Conservation (phyloP, 1,140 invertebrate genomes). For the Batillaria attramentaria region DNA sequence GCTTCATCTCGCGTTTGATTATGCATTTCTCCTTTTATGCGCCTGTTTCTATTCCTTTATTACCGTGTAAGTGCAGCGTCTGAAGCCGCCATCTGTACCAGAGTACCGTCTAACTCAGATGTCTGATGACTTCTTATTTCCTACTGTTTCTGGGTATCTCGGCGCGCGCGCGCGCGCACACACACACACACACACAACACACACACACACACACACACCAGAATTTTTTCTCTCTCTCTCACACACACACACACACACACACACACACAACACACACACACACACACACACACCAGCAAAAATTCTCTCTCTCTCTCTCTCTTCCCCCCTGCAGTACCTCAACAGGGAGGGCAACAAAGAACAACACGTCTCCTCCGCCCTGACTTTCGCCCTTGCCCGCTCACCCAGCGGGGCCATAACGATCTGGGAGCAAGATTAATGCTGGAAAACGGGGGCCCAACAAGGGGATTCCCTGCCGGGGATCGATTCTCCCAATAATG, state of each 20-base stretch:
- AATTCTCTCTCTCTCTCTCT: background rate
- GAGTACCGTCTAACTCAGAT: no score
- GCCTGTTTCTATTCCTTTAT: no score
- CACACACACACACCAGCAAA: no score
- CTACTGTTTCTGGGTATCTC: no score
- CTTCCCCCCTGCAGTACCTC: background rate
- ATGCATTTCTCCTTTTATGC: no score
- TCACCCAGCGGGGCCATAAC: background rate
- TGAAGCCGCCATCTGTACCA: no score
- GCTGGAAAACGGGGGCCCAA: background rate
- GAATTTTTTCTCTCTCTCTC: background rate
- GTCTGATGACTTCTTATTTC: no score
- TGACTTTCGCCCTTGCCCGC: background rate
- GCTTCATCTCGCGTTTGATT: constrained; percentile 3
- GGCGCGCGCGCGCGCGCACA: background rate
- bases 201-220: no score
- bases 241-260: background rate
- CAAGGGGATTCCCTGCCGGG: background rate
- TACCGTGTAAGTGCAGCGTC: no score
- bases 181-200: no score
- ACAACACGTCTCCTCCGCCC: background rate
- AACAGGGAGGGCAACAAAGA: background rate
- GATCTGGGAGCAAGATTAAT: constrained; percentile 3
- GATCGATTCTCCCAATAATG: constrained; percentile 8
- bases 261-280: no score